These are phyloP conservation scores for Melanogrammus aeglefinus DNA, from an alignment of 2,797 vertebrate species.

Conservation along the genomic window DNA sequence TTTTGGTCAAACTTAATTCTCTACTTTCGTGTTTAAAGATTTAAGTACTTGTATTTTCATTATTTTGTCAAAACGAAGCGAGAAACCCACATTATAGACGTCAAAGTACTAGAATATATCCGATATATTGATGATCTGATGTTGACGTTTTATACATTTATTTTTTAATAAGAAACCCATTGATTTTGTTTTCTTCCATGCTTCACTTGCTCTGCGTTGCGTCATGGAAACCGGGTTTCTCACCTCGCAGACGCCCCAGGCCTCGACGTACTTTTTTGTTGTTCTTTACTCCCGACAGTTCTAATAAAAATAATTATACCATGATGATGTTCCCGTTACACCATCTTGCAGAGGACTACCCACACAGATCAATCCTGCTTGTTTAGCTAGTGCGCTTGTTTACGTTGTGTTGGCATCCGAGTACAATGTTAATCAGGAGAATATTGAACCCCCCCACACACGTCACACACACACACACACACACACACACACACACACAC, in stretches of 20 bases:
- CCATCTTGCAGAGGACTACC: background rate
- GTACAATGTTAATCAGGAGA: background rate
- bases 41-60: background rate
- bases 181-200: slow-evolving; percentile 28
- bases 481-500: slow-evolving; percentile 6
- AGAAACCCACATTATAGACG: background rate
- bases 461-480: slow-evolving; percentile 3
- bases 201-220: slow-evolving; percentile 65
- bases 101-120: background rate
- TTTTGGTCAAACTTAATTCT: background rate
- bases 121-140: slow-evolving; percentile 8
- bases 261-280: background rate
- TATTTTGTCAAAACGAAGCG: background rate
- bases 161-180: slow-evolving; percentile 34
- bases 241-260: background rate
- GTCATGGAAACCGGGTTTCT: slow-evolving; percentile 49
- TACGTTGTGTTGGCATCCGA: background rate
- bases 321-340: background rate
- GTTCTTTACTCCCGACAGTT: background rate
- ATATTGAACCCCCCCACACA: background rate
- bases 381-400: background rate
- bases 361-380: background rate
- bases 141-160: slow-evolving; percentile 3
- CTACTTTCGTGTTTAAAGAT: background rate
- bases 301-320: background rate